A percentile compares a stretch with the other conserved stretches of the same genome.
These are phyloP conservation scores for Rhabdornis inornatus DNA, from an alignment of 2,113 vertebrate genomes.

Conservation along the genomic window DNA sequence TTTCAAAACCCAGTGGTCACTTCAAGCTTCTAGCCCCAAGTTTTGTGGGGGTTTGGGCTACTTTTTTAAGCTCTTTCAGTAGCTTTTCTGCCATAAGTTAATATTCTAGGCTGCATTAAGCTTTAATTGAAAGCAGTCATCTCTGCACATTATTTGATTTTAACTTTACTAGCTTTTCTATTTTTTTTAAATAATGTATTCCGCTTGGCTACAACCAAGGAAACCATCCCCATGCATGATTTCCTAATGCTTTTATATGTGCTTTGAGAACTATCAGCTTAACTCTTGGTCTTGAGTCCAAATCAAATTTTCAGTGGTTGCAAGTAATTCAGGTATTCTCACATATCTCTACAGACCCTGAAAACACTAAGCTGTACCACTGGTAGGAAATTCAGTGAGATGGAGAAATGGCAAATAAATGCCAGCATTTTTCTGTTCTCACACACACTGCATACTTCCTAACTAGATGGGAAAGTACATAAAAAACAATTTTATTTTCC, in stretches of 20 bases:
- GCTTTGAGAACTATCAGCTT: not conserved
- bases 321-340: not conserved
- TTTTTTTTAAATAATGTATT: not conserved
- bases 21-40: not conserved
- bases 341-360: not conserved
- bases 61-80: constrained; percentile 21
- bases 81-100: not conserved
- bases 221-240: not conserved
- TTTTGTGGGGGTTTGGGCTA: not conserved
- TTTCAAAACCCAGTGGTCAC: not conserved
- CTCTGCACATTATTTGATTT: constrained; percentile 25
- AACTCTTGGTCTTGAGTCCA: not conserved
- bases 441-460: not conserved
- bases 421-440: not conserved
- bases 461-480: not conserved
- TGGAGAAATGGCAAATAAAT: not conserved
- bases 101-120: not conserved
- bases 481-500: not conserved
- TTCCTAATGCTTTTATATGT: not conserved
- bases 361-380: not conserved
- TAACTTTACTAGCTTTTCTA: not conserved
- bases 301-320: not conserved
- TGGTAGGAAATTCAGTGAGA: not conserved
- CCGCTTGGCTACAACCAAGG: not conserved
- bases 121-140: constrained; percentile 5